A percentile compares a stretch with the other conserved stretches of the same genome.
Conservation (phyloP, 2,888 invertebrate genomes). For the Melipona beecheii region DNA sequence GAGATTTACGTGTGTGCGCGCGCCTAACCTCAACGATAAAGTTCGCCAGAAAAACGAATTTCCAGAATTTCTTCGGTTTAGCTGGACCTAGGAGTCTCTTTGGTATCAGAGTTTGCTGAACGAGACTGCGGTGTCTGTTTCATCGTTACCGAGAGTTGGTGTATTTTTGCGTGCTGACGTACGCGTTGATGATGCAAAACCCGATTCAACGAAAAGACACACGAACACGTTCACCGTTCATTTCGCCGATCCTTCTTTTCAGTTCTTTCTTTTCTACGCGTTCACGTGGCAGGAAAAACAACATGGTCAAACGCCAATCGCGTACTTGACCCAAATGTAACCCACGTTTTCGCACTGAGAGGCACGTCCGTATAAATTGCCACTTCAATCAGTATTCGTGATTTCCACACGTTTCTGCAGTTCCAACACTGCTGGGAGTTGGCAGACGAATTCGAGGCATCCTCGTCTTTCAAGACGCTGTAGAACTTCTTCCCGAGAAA, state of each 20-base stretch:
- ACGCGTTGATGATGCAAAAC: slow-evolving; percentile 21
- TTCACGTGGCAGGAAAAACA: background rate
- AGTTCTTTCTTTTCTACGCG: fast-evolving
- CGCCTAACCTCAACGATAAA: background rate
- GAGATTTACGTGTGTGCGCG: slow-evolving; percentile 34
- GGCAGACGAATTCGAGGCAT: background rate
- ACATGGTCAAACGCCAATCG: background rate
- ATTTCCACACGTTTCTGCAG: background rate
- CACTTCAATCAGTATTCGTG: background rate
- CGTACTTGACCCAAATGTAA: slow-evolving; percentile 35
- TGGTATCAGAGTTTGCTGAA: too few species aligned
- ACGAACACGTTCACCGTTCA: background rate
- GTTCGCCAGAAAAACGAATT: background rate
- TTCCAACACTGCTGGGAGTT: background rate
- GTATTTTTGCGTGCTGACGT: slow-evolving; percentile 19
- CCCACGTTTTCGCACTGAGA: background rate
- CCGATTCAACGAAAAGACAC: slow-evolving; percentile 7
- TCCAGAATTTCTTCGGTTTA: background rate
- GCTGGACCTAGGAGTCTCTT: background rate
- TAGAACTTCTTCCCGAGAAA: too few species aligned
- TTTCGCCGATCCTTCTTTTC: background rate
- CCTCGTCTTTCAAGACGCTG: background rate
- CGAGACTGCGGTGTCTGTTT: background rate
- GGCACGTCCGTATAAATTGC: background rate
- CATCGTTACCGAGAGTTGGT: background rate